Base-by-base conservation (phyloP, 2,888 invertebrate genomes). In the Lasioglossum lativentre region DNA sequence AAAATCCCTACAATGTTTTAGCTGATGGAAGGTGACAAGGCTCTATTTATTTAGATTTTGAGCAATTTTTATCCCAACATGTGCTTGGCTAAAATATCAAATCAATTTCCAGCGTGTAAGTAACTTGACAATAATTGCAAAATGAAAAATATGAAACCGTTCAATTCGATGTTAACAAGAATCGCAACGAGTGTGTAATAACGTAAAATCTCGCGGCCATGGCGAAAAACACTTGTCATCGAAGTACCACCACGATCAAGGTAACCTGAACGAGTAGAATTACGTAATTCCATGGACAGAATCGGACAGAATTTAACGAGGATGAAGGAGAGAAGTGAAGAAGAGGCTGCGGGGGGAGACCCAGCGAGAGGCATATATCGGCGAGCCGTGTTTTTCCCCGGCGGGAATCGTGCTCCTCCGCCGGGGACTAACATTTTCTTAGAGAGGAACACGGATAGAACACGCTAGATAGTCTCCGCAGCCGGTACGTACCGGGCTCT, bases 361-460 rank as follows among this genome's bases (percentile, higher is more conserved):
- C n/a, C n/a, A n/a, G n/a, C n/a, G n/a, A n/a, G n/a, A n/a, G n/a
- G n/a, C n/a, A n/a, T n/a, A n/a, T n/a, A n/a, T n/a, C n/a, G n/a
- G n/a, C n/a, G n/a, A n/a, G n/a, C n/a, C n/a, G 34, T 34, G 34
- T 68, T 74, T n/a, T 82, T 74, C 71, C 77, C 42, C 47, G 23
- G 14, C 56, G 74, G 59, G 82, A 78, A 84, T 84, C 52, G 27
- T 30, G 59, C 77, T 59, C 47, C 16, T 78, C 72, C 45, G 14
- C 27, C 30, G 30, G 6, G 6, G 34, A 30, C 45, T 14, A 77
- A 74, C 68, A 27, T 83, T 79, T 75, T 75, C 75, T 75, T 45
- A n/a, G 1, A 27, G 27, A 72, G 66, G 52, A 83, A 79, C 75
- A 76, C 76, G 73, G 70, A 76, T 70, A 85, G 73, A 78, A 34